Evolutionary conservation across 2,797 vertebrate species (phyloP), one percentile per base, ranked within the genome.

Genomic region (Siniperca obscura): DNA sequence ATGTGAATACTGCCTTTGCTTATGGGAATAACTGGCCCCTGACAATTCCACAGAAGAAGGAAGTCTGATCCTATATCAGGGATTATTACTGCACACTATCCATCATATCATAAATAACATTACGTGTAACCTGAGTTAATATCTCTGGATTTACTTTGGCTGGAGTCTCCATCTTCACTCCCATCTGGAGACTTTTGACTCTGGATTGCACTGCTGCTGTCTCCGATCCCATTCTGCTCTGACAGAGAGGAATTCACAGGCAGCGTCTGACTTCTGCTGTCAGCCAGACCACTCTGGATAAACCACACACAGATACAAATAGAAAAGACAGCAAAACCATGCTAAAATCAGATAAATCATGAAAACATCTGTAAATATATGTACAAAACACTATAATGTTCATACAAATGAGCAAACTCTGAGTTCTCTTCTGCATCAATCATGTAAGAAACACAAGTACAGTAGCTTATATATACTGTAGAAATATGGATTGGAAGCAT

Each of bases 111-210:
- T 80, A 69, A 88, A 84, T 72, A 70, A 59, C 52, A 83, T 27
- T 42, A 1, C 55, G 52, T 46, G 21, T n/a, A 76, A 72, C 53
- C 52, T 55, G 19, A 38, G 25, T 81, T 81, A 74, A 78, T 83
- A 74, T 56, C 30, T 70, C n/a, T 88, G 70, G 59, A 94, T 96
- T 66, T 96, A 98, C 98, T 97, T 81, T 97, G 95, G 87, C 89
- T 90, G 2, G 78, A 94, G 59, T 94, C 74, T 82, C 93, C 76
- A 38, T 96, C 95, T 70, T 95, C 95, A 0, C 61, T 94, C 52
- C 92, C 91, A 81, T 94, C 91, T 27, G 92, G 92, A 61, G 80
- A 80, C 59, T 80, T 81, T 14, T 95, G 74, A 7, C 88, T 92
- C 0, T 94, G 66, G 0, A 84, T 82, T 74, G 82, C 94, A 78